phyloP scores from a whole-genome alignment of 2,888 invertebrate species.

The Nematopogon swammerdamellus region DNA sequence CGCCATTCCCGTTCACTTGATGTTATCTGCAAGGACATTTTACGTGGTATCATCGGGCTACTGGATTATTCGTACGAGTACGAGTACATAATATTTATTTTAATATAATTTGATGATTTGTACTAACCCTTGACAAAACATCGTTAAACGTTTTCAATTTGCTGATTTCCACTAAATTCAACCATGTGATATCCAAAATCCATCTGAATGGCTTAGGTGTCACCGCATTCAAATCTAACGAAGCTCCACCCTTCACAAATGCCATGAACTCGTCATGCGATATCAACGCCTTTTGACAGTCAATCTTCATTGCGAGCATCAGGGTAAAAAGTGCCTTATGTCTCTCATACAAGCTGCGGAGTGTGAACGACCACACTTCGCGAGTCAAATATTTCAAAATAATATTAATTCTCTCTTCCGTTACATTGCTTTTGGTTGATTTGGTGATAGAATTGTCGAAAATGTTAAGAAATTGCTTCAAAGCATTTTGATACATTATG shows the following conservation, averaged over 20 bases:
- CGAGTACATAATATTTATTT: too few species aligned
- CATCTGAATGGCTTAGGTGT: constrained; percentile 90
- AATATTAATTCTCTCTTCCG: constrained; percentile 83
- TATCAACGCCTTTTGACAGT: constrained; percentile 76
- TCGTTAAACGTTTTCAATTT: constrained; percentile 77
- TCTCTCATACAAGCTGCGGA: constrained; percentile 87
- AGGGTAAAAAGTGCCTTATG: constrained; percentile 92
- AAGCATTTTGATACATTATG: constrained; percentile 94
- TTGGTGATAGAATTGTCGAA: constrained; percentile 93
- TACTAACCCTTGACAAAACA: constrained; percentile 69
- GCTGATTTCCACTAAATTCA: constrained; percentile 92
- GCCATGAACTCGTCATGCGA: constrained; percentile 91
- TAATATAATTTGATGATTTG: too few species aligned
- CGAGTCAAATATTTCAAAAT: constrained; percentile 87
- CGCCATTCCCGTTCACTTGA: constrained; percentile 87
- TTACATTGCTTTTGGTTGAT: constrained; percentile 80
- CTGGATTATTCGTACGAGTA: too few species aligned
- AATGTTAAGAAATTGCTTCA: constrained; percentile 90
- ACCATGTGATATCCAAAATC: constrained; percentile 95
- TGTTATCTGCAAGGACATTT: constrained; percentile 68
- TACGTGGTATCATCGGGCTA: too few species aligned
- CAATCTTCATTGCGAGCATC: constrained; percentile 94
- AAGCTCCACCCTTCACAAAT: constrained; percentile 95
- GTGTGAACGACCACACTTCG: constrained; percentile 90
- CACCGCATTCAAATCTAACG: constrained; percentile 89